Conservation (phyloP, 2,888 invertebrate genomes). For the Crepidodera aurea region DNA sequence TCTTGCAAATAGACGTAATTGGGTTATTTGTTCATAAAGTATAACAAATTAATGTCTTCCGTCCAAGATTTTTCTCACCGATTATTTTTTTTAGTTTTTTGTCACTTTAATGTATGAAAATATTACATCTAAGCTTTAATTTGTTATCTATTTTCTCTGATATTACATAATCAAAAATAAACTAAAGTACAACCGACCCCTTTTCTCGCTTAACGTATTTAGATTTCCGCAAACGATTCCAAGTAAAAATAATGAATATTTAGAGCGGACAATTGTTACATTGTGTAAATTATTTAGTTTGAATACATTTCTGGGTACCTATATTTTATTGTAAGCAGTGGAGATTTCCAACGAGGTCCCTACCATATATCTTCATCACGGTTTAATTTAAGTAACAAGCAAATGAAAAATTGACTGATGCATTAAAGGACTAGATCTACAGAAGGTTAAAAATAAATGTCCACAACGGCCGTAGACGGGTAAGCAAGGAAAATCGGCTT, state of each 20-base stretch:
- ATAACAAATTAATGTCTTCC: neutral
- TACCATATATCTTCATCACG: slow-evolving; percentile 37
- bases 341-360: slow-evolving; percentile 24
- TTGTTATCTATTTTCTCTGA: too few relatives aligned
- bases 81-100: neutral
- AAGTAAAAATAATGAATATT: too few relatives aligned
- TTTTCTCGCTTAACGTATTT: too few relatives aligned
- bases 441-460: slow-evolving; percentile 25
- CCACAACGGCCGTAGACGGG: too few relatives aligned
- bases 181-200: too few relatives aligned
- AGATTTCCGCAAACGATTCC: too few relatives aligned
- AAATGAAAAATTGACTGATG: slow-evolving; percentile 28
- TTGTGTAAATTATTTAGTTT: neutral
- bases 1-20: neutral
- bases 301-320: neutral
- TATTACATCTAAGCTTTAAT: too few relatives aligned
- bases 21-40: slow-evolving; percentile 3
- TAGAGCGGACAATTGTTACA: neutral
- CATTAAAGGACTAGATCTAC: slow-evolving; percentile 20
- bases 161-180: too few relatives aligned
- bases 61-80: neutral
- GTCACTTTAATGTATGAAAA: too few relatives aligned
- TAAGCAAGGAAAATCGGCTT: too few relatives aligned
- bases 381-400: slow-evolving; percentile 30
- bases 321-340: slow-evolving; percentile 19